A percentile compares a stretch with the other conserved stretches of the same genome.
Conservation (phyloP, 2,797 vertebrate genomes). For the Myripristis jacobus region DNA sequence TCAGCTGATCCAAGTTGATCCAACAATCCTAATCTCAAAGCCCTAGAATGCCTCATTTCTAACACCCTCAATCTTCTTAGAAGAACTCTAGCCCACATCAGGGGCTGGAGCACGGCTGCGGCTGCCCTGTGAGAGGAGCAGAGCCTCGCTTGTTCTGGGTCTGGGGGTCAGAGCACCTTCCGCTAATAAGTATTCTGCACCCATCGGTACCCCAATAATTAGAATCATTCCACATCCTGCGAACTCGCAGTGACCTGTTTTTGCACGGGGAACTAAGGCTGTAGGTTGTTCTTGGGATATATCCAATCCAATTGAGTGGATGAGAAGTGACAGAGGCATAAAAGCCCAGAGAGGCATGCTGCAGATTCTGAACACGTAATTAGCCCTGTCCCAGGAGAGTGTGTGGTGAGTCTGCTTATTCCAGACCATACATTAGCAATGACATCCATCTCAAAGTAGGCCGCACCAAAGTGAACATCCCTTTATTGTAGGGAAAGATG, state of each 20-base stretch:
- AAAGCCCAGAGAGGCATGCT: conserved; percentile 79
- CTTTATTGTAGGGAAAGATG: conserved; percentile 32
- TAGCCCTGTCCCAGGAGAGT: conserved; percentile 81
- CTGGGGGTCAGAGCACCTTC: conserved; percentile 45
- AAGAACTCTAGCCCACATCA: conserved; percentile 52
- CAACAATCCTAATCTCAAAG: conserved; percentile 76
- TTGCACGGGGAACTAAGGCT: conserved; percentile 71
- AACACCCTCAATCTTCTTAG: conserved; percentile 75
- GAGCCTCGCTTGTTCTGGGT: conserved; percentile 9
- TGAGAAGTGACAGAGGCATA: conserved; percentile 84
- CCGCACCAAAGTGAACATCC: conserved; percentile 60
- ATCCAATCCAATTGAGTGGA: conserved; percentile 82
- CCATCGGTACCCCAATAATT: conserved; percentile 80
- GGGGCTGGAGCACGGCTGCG: conserved; percentile 21
- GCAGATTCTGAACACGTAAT: conserved; percentile 84
- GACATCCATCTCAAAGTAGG: conserved; percentile 70
- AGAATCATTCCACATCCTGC: conserved; percentile 78
- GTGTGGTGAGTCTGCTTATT: conserved; percentile 77
- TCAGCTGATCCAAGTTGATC: conserved; percentile 77
- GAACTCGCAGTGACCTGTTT: conserved; percentile 83
- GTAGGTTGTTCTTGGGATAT: conserved; percentile 83
- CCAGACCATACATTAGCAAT: conserved; percentile 78
- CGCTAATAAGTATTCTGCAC: conserved; percentile 66
- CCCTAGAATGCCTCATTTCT: conserved; percentile 56
- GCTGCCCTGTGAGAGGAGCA: conserved; percentile 44